A percentile compares a stretch with the other conserved stretches of the same genome.
phyloP scores from a whole-genome alignment of 2,113 vertebrate species.

The Oreamnos americanus region DNA sequence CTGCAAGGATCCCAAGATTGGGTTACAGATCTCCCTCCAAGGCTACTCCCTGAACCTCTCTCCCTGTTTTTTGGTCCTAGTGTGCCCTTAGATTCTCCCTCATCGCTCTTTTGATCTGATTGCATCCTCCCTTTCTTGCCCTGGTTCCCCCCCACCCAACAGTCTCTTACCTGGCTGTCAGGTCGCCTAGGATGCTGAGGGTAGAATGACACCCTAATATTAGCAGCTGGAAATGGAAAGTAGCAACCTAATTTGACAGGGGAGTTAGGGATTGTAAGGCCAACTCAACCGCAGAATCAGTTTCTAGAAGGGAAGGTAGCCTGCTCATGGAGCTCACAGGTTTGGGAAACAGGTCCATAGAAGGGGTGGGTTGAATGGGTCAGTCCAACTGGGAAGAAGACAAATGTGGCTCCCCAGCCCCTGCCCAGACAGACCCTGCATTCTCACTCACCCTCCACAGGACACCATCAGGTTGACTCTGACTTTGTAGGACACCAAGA shows the following conservation, averaged over 20 bases:
- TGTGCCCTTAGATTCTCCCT: background rate
- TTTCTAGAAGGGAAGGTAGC: background rate
- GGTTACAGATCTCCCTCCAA: background rate
- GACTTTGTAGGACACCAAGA: slow-evolving; percentile 91
- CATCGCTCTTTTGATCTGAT: background rate
- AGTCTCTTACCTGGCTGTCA: slow-evolving; percentile 87
- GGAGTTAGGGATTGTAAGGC: background rate
- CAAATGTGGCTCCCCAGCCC: background rate
- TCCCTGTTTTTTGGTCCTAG: background rate
- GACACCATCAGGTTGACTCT: slow-evolving; percentile 87
- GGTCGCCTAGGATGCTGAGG: slow-evolving; percentile 86
- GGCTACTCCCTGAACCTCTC: background rate
- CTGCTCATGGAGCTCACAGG: background rate
- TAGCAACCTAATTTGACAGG: background rate
- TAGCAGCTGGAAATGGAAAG: slow-evolving; percentile 32
- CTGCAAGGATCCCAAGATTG: slow-evolving; percentile 72
- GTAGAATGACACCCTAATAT: slow-evolving; percentile 52
- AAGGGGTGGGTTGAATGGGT: background rate
- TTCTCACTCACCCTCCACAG: slow-evolving; percentile 82
- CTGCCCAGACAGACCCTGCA: background rate
- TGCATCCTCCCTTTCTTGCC: background rate
- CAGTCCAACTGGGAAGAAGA: background rate
- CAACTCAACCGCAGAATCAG: background rate
- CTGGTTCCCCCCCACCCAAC: background rate
- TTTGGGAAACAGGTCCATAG: background rate